Evolutionary conservation across 92 coral and sea anemone species (phyloP).

Genomic region (Actinostola sp.): DNA sequence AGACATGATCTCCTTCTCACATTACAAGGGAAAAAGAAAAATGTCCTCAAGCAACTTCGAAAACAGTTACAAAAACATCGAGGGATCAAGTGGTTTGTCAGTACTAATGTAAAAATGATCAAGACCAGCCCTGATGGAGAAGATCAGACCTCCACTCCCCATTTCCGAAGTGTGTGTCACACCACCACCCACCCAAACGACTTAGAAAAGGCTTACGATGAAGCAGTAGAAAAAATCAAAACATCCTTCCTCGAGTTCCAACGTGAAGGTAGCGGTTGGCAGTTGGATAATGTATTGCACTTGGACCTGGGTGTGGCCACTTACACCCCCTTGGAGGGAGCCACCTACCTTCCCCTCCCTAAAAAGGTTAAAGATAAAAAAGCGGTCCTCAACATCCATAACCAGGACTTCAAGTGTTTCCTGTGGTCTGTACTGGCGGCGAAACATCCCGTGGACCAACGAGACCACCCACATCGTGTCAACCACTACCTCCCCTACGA

Average conservation of each 20-base stretch:
- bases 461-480: conserved; percentile 11
- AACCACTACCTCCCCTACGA: conserved; percentile 19
- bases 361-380: conserved; percentile 43
- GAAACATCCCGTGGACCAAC: conserved; percentile 33
- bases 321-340: conserved; percentile 49
- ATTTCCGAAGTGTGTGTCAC: conserved; percentile 38
- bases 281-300: conserved; percentile 35
- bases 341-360: conserved; percentile 45
- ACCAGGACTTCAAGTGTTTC: conserved; percentile 37
- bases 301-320: conserved; percentile 31
- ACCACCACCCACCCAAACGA: conserved; percentile 15
- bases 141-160: conserved; percentile 33
- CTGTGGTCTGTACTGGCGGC: conserved; percentile 24
- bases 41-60: not conserved
- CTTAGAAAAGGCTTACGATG: conserved; percentile 4
- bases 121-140: conserved; percentile 25
- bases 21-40: conserved; percentile 11
- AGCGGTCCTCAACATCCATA: conserved; percentile 55
- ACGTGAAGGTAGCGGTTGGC: conserved; percentile 41
- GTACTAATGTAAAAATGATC: conserved; percentile 7
- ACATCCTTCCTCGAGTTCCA: too few species aligned
- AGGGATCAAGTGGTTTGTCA: conserved; percentile 22
- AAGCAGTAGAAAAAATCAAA: conserved; percentile 24
- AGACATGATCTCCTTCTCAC: conserved; percentile 24
- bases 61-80: conserved; percentile 16